Evolutionary conservation across 2,888 invertebrate species (phyloP), one percentile per base, ranked within the genome.

Genomic region (Diadromus collaris): DNA sequence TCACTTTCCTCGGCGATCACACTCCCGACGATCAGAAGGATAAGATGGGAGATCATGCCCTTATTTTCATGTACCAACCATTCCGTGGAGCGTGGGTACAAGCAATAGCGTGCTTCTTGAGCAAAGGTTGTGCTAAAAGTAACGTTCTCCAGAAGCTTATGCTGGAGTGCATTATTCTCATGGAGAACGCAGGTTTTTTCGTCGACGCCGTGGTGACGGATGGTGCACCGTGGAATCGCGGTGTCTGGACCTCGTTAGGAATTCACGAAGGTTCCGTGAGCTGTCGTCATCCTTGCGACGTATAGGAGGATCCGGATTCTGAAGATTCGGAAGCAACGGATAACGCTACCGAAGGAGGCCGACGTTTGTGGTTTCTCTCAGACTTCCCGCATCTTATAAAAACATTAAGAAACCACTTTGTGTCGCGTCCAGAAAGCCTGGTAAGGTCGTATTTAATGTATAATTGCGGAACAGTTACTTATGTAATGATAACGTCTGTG

Each of bases 201-300:
- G 82, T 85, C 0, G 83, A 85, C 78, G 82, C 63, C 4, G 79
- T 86, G 5, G 77, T 70, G 1, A 82, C 81, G 7, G 87, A 87
- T 76, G 86, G 84, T 16, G 86, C 84, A 5, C 48, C 74, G 29
- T 86, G 86, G 84, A 86, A 87, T 67, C 74, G 84, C 38, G 74
- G 70, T 3, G 76, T 87, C 46, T 87, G 86, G 87, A 83, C 60
- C 2, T 29, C 61, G 19, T 83, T 84, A 70, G 81, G 81, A n/a
- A 65, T 83, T 3, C 70, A 34, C 19, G 75, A 69, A n/a, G 51
- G 71, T 2, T 48, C 81, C n/a, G 41, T 81, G 0, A 83, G 81
- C 69, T 84, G 83, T 75, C 51, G 63, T 19, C 84, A 87, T 75
- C 77, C 34, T 7, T 34, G 34, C 7, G 34, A 34, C 7, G 7